These are phyloP conservation scores for Tinamus guttatus DNA, from an alignment of 2,113 vertebrate genomes.

Conservation along the genomic window DNA sequence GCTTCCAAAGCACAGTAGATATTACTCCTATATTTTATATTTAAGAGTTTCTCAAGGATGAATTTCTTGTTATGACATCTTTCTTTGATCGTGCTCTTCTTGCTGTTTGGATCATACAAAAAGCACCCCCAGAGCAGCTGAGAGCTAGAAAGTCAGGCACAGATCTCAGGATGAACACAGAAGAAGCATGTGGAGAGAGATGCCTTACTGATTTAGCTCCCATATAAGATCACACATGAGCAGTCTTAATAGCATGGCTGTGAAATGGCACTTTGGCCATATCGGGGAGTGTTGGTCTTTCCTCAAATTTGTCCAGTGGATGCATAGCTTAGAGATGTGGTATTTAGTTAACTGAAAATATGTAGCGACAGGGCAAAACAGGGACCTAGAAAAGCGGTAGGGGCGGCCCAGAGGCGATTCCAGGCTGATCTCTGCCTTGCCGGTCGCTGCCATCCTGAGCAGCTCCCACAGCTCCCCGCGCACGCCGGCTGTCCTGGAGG, in stretches of 20 bases:
- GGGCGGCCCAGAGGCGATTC: background rate
- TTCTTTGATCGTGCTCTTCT: background rate
- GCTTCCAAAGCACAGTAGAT: background rate
- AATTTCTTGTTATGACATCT: background rate
- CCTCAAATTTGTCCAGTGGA: background rate
- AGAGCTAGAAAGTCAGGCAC: no score
- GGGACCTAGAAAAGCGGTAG: background rate
- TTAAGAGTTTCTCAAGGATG: background rate
- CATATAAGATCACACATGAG: background rate
- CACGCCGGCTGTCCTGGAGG: no score
- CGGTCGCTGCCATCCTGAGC: background rate
- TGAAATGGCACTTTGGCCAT: background rate
- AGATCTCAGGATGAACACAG: background rate
- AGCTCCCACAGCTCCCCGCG: background rate
- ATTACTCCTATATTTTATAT: background rate
- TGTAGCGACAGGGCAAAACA: background rate
- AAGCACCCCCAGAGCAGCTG: background rate
- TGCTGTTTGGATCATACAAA: background rate
- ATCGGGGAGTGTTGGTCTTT: background rate
- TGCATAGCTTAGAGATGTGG: background rate
- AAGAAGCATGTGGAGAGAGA: background rate
- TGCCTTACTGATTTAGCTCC: background rate
- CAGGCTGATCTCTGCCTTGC: no score
- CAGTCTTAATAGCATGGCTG: background rate
- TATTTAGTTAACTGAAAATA: background rate